phyloP scores from a whole-genome alignment of 2,888 invertebrate genomes.

The Nomada ruficornis region DNA sequence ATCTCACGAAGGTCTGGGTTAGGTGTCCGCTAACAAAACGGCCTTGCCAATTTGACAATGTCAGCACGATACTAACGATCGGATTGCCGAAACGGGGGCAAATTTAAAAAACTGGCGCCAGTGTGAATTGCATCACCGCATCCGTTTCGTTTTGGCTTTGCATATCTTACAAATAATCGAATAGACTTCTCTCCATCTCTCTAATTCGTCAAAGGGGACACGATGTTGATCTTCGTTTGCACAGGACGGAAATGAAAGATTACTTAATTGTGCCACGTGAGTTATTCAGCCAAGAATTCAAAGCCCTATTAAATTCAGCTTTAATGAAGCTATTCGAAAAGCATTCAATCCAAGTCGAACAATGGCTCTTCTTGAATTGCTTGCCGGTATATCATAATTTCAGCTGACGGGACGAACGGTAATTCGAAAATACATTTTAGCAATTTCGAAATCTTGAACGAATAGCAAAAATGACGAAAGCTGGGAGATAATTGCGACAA shows the following conservation, averaged over 20 bases:
- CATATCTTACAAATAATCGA: conserved; percentile 1
- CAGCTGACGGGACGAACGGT: neutral
- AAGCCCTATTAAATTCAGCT: neutral
- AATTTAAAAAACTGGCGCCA: conserved; percentile 58
- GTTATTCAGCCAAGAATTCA: conserved; percentile 4
- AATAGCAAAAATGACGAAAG: neutral
- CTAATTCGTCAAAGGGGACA: neutral
- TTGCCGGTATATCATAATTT: neutral
- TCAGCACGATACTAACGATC: conserved; percentile 43
- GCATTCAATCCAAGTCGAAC: neutral
- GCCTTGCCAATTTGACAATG: conserved; percentile 67
- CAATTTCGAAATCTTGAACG: neutral
- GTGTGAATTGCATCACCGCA: conserved; percentile 37
- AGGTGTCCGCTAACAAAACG: conserved; percentile 46
- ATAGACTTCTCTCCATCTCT: neutral
- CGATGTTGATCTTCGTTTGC: neutral
- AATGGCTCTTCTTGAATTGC: conserved; percentile 7
- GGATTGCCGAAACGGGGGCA: conserved; percentile 57
- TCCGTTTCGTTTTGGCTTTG: conserved; percentile 25
- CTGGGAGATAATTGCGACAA: neutral
- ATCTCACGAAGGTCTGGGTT: conserved; percentile 63
- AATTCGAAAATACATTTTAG: neutral
- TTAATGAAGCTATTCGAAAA: neutral
- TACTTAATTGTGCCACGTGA: conserved; percentile 13
- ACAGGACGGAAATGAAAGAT: neutral